A percentile compares a stretch with the other conserved stretches of the same genome.
Evolutionary conservation across 2,113 vertebrate species (phyloP).

Genomic region (Ceyx cyanopectus): DNA sequence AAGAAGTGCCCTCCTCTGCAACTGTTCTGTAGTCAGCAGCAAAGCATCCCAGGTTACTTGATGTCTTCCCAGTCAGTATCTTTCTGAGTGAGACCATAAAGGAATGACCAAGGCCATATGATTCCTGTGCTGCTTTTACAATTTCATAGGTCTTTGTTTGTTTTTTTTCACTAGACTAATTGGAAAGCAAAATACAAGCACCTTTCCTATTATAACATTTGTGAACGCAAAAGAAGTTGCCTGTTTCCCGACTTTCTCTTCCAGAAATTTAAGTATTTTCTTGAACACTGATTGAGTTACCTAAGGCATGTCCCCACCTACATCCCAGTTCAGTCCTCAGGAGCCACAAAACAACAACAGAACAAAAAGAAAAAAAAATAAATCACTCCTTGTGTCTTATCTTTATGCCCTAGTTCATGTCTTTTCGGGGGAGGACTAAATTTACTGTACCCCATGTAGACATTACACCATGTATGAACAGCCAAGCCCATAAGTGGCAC

Average conservation of each 20-base stretch:
- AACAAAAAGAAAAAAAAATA: neutral
- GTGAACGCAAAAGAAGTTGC: neutral
- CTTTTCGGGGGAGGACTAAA: neutral
- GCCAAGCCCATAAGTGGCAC: neutral
- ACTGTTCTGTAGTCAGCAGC: neutral
- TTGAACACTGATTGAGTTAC: neutral
- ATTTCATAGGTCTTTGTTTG: neutral
- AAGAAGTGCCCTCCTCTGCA: neutral
- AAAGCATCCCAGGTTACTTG: neutral
- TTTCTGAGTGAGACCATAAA: neutral
- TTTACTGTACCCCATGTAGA: neutral
- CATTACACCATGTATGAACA: neutral
- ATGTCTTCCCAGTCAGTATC: neutral
- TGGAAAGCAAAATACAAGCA: neutral
- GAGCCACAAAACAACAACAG: neutral
- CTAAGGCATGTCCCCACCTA: neutral
- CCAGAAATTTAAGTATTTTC: neutral
- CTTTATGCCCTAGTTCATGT: neutral
- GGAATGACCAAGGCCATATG: neutral
- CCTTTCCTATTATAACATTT: neutral
- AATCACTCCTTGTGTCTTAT: neutral
- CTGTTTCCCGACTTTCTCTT: neutral
- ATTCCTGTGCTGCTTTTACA: neutral
- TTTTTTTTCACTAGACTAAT: neutral
- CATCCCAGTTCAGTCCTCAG: neutral